Evolutionary conservation across 2,797 vertebrate genomes (phyloP).

Genomic region (Spinus olivaceus): DNA sequence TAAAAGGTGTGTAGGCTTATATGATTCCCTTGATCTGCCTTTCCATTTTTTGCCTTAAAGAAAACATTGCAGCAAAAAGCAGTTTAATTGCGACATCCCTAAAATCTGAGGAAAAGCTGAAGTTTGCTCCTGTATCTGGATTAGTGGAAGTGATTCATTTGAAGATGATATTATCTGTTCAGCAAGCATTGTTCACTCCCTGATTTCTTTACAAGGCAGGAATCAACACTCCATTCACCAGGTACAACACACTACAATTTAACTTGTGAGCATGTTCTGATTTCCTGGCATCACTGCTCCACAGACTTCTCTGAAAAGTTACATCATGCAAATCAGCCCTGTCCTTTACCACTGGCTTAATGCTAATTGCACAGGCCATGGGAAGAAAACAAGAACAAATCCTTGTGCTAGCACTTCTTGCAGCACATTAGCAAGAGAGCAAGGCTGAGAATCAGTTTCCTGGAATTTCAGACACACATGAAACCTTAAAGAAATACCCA

Average conservation of each 20-base stretch:
- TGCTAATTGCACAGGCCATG: neutral
- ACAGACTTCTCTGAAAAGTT: neutral
- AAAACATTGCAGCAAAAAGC: neutral
- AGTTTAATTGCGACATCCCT: neutral
- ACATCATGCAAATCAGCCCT: neutral
- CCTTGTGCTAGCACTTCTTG: neutral
- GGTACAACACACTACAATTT: neutral
- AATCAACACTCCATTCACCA: neutral
- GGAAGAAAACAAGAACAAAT: neutral
- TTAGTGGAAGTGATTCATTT: neutral
- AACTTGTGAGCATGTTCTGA: neutral
- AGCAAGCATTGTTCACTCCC: neutral
- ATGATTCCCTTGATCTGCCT: neutral
- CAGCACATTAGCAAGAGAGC: neutral
- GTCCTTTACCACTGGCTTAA: neutral
- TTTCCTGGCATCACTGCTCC: neutral
- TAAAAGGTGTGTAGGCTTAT: neutral
- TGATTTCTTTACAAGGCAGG: neutral
- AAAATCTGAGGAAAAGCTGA: neutral
- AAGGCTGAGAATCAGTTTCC: neutral
- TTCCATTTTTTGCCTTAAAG: neutral
- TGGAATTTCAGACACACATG: neutral
- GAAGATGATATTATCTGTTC: neutral
- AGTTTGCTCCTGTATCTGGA: neutral
- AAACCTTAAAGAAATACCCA: neutral